These are phyloP conservation scores for Drosophila murphyi DNA, from an alignment of 1,140 invertebrate species.

Conservation along the genomic window DNA sequence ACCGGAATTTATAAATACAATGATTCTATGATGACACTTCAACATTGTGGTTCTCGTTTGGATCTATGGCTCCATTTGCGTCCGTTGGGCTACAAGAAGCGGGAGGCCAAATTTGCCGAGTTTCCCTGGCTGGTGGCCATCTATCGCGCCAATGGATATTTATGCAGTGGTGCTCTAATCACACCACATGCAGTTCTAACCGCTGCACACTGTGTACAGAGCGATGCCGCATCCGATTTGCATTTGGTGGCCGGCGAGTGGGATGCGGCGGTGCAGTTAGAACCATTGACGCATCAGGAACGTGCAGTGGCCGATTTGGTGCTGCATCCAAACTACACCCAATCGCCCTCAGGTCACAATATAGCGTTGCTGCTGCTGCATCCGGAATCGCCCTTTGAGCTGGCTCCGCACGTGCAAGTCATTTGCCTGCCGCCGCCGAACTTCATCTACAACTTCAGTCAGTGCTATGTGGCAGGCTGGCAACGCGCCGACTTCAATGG, in stretches of 20 bases:
- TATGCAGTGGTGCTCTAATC: constrained; percentile 62
- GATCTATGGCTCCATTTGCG: constrained; percentile 58
- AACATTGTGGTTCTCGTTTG: constrained; percentile 45
- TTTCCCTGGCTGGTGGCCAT: constrained; percentile 67
- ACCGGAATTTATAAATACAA: background rate
- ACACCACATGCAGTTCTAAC: constrained; percentile 50
- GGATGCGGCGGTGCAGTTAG: constrained; percentile 61
- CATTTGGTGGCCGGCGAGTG: constrained; percentile 61
- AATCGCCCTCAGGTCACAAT: constrained; percentile 50
- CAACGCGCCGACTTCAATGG: constrained; percentile 33
- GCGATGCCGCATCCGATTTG: background rate
- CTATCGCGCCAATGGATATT: constrained; percentile 25
- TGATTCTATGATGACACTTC: background rate
- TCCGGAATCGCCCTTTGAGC: constrained; percentile 24
- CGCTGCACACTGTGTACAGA: constrained; percentile 53
- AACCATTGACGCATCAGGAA: constrained; percentile 50
- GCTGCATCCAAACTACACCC: constrained; percentile 57
- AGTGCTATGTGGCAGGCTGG: constrained; percentile 68
- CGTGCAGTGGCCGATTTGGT: constrained; percentile 41
- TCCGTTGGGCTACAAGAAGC: constrained; percentile 51
- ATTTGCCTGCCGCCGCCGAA: constrained; percentile 60
- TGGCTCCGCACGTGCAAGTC: constrained; percentile 40
- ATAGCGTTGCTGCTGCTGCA: constrained; percentile 52
- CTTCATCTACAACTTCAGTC: constrained; percentile 53
- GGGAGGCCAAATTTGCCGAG: constrained; percentile 58